These are phyloP conservation scores for Oncorhynchus gorbuscha DNA, from an alignment of 2,113 vertebrate species.

Conservation along the genomic window DNA sequence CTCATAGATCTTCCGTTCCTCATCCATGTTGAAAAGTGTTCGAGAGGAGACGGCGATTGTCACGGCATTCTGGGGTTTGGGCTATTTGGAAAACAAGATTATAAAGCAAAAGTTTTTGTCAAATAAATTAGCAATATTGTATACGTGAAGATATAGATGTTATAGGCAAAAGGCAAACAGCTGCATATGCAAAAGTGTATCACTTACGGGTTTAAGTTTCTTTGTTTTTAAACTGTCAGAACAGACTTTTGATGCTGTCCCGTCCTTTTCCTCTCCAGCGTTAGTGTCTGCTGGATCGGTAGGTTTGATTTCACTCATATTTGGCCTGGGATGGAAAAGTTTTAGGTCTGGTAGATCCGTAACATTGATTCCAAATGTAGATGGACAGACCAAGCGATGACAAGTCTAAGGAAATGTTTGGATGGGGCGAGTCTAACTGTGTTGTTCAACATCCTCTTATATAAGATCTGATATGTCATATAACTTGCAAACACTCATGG, in stretches of 20 bases:
- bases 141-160: not conserved
- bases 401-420: slow-evolving; percentile 44
- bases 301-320: slow-evolving; percentile 63
- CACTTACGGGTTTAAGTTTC: slow-evolving; percentile 79
- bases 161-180: not conserved
- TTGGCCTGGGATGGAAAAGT: not conserved
- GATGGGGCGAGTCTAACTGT: slow-evolving; percentile 34
- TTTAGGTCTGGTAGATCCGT: not conserved
- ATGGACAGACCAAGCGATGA: not conserved
- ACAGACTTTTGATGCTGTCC: slow-evolving; percentile 71
- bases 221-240: slow-evolving; percentile 76
- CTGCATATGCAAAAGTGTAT: not conserved
- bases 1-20: slow-evolving; percentile 82
- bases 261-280: slow-evolving; percentile 63
- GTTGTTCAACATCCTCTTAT: no score
- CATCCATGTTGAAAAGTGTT: slow-evolving; percentile 88
- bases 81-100: slow-evolving; percentile 65
- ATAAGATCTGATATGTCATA: no score
- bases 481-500: no score
- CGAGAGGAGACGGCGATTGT: slow-evolving; percentile 92
- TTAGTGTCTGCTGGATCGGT: not conserved
- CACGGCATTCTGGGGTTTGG: slow-evolving; percentile 85
- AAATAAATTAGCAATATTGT: not conserved
- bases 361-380: no score
- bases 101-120: no score